phyloP scores from a whole-genome alignment of 2,113 vertebrate species.

The Galbula dea region DNA sequence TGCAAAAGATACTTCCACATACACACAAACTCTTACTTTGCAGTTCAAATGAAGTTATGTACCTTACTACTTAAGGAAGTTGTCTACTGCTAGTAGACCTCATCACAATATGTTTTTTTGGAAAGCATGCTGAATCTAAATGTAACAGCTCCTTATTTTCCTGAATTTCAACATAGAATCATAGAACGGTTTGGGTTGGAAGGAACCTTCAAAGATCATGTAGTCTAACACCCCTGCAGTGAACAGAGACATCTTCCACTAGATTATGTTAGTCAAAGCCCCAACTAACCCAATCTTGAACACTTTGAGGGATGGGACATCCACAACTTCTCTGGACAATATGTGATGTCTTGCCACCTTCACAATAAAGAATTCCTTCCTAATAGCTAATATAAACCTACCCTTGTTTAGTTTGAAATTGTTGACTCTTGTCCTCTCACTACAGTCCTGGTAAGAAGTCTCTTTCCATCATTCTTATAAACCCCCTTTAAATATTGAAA shows the following conservation, averaged over 20 bases:
- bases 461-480: neutral
- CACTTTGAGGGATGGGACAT: neutral
- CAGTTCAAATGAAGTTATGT: neutral
- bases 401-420: neutral
- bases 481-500: neutral
- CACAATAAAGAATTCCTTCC: neutral
- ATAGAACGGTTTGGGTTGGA: neutral
- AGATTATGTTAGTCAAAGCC: neutral
- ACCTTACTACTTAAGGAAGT: neutral
- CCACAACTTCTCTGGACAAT: no score
- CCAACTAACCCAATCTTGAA: fast-evolving
- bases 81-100: neutral
- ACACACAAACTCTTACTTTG: neutral
- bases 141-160: neutral
- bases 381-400: neutral
- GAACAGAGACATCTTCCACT: neutral
- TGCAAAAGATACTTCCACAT: neutral
- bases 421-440: neutral
- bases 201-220: neutral
- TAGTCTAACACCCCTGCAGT: neutral
- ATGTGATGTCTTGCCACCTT: neutral
- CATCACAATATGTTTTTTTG: neutral
- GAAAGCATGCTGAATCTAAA: neutral
- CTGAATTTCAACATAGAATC: neutral
- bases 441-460: neutral